phyloP scores from a whole-genome alignment of 2,113 vertebrate genomes.

The Microcebus ravelobensis region DNA sequence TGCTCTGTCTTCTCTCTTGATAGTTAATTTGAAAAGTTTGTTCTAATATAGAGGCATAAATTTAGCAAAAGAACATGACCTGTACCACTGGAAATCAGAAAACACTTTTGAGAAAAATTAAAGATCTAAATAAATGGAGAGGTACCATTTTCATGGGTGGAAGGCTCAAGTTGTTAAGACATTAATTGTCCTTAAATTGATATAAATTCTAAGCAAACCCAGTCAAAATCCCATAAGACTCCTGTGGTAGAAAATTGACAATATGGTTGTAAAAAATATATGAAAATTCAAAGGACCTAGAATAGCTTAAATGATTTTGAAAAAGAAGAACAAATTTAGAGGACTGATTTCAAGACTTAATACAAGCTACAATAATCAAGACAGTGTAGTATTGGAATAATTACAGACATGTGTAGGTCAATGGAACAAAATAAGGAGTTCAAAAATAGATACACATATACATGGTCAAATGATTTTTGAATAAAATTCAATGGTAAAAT shows the following conservation, averaged over 20 bases:
- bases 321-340: background rate
- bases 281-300: background rate
- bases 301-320: background rate
- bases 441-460: background rate
- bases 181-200: background rate
- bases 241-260: background rate
- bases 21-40: background rate
- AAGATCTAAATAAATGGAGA: background rate
- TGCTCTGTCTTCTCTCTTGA: background rate
- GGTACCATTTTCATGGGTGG: background rate
- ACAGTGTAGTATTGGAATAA: background rate
- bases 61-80: background rate
- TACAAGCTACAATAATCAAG: background rate
- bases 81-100: background rate
- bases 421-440: background rate
- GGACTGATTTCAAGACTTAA: background rate
- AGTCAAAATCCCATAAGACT: background rate
- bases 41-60: background rate
- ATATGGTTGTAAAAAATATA: background rate
- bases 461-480: background rate
- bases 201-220: background rate
- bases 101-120: background rate
- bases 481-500: background rate
- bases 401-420: background rate
- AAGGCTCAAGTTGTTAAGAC: background rate